Conservation (phyloP, 2,113 vertebrate species). For the Ardeotis arabs region DNA sequence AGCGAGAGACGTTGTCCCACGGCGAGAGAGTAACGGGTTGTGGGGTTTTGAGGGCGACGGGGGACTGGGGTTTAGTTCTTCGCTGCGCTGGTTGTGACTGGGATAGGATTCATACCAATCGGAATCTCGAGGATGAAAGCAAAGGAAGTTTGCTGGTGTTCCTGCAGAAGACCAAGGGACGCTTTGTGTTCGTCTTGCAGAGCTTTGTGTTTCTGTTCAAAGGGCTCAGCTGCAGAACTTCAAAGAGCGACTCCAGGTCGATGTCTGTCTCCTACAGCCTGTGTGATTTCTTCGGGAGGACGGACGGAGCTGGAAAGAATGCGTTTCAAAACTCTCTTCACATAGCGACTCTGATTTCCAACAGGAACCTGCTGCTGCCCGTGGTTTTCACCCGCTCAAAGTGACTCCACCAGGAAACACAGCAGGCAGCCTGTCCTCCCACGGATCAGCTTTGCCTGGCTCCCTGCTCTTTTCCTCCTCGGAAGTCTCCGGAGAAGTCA, state of each 20-base stretch:
- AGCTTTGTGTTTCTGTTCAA: not conserved
- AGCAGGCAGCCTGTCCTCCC: not conserved
- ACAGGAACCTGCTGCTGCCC: not conserved
- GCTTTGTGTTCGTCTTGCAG: not conserved
- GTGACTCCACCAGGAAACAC: not conserved
- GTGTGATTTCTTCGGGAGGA: not conserved
- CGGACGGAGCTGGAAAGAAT: not conserved
- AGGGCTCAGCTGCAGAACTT: not conserved
- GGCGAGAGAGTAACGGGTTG: too few species aligned
- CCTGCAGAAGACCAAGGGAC: not conserved
- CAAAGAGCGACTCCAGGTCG: not conserved
- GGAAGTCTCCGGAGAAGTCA: not conserved
- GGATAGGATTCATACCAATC: not conserved
- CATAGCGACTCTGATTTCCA: not conserved
- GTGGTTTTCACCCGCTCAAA: not conserved
- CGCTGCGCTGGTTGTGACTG: not conserved
- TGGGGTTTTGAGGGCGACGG: too few species aligned
- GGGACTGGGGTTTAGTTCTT: not conserved
- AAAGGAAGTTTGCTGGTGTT: not conserved
- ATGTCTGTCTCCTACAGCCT: not conserved
- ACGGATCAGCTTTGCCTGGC: not conserved
- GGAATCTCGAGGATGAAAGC: not conserved
- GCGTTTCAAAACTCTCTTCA: not conserved
- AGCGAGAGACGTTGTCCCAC: rapidly evolving
- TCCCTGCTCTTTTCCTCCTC: not conserved